A percentile compares a stretch with the other conserved stretches of the same genome.
Conservation (phyloP, 2,113 vertebrate species). For the Eptatretus burgeri region DNA sequence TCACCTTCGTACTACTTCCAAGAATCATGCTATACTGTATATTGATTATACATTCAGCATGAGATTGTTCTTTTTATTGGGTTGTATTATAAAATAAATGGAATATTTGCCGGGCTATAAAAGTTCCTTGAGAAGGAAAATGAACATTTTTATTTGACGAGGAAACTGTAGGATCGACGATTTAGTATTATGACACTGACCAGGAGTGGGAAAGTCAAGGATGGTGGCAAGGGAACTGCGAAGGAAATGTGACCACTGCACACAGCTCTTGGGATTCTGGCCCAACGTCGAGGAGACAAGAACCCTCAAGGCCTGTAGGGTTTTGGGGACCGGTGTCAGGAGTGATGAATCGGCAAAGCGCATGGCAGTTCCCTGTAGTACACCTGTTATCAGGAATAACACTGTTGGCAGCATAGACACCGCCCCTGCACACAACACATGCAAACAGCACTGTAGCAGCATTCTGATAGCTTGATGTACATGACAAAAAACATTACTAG, state of each 20-base stretch:
- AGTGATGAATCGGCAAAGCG: conserved; percentile 41
- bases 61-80: too few species aligned
- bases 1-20: too few species aligned
- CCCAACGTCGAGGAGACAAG: conserved; percentile 53
- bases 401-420: conserved; percentile 78
- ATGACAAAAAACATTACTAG: neutral
- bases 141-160: neutral
- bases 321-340: conserved; percentile 40
- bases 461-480: neutral
- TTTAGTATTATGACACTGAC: conserved; percentile 16
- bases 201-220: conserved; percentile 55
- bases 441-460: neutral
- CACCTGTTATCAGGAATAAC: conserved; percentile 68
- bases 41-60: too few species aligned
- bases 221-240: conserved; percentile 70
- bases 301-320: conserved; percentile 67
- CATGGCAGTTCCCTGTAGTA: conserved; percentile 61
- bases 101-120: neutral
- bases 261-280: conserved; percentile 33
- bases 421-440: conserved; percentile 29
- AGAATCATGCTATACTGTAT: too few species aligned
- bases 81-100: neutral
- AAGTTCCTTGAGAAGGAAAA: neutral
- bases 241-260: conserved; percentile 65
- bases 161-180: neutral